Percentiles rank a stretch among this genome's conserved stretches.
Evolutionary conservation across 2,888 invertebrate species (phyloP).

Genomic region (Rhagophthalmus giganteus): DNA sequence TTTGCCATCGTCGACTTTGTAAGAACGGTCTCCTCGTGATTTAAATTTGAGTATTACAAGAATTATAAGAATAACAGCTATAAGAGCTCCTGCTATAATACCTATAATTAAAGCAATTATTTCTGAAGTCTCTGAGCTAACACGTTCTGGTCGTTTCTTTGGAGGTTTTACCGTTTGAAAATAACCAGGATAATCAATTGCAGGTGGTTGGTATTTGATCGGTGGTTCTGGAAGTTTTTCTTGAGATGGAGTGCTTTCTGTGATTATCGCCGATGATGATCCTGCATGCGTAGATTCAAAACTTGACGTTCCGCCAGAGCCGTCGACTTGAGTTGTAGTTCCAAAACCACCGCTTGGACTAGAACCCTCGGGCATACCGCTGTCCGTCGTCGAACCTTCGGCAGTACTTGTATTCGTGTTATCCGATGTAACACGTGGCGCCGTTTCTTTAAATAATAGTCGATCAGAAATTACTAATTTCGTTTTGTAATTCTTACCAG

Average conservation of each 20-base stretch:
- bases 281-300: constrained; percentile 18
- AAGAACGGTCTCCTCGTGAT: constrained; percentile 84
- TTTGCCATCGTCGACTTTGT: constrained; percentile 88
- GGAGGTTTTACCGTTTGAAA: constrained; percentile 51
- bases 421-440: constrained; percentile 41
- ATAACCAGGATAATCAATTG: constrained; percentile 46
- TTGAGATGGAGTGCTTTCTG: constrained; percentile 32
- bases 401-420: constrained; percentile 23
- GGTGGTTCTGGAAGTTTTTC: constrained; percentile 38
- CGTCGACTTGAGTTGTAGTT: constrained; percentile 19
- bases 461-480: not conserved
- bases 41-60: constrained; percentile 87
- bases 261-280: constrained; percentile 6
- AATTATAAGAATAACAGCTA: constrained; percentile 87
- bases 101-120: constrained; percentile 79
- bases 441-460: constrained; percentile 38
- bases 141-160: constrained; percentile 55
- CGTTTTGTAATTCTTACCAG: constrained; percentile 53
- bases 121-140: constrained; percentile 71
- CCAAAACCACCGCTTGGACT: constrained; percentile 27
- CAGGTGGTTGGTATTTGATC: constrained; percentile 45
- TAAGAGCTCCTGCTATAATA: constrained; percentile 88
- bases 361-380: constrained; percentile 13
- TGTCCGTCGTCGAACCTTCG: constrained; percentile 14
- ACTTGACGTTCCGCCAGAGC: constrained; percentile 19